Conservation (phyloP, 2,797 vertebrate species). For the Brachymystax lenok region DNA sequence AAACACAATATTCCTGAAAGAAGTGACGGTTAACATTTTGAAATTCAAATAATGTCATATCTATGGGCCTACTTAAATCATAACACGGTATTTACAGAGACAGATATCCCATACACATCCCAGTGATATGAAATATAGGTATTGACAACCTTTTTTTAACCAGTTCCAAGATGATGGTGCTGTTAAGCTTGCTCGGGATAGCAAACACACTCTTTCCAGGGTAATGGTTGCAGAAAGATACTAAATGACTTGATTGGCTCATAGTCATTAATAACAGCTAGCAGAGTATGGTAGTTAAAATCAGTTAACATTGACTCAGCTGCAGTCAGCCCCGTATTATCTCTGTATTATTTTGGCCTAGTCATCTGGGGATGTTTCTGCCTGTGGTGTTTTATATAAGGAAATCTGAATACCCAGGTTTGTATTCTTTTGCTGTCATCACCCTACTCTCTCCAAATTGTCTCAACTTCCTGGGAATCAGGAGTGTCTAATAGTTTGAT, state of each 20-base stretch:
- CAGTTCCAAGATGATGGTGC: background rate
- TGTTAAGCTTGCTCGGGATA: background rate
- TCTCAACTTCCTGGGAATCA: background rate
- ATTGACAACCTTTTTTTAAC: background rate
- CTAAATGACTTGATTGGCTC: background rate
- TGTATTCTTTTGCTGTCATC: background rate
- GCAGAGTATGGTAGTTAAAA: background rate
- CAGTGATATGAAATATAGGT: background rate
- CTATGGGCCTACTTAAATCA: background rate
- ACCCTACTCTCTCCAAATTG: background rate
- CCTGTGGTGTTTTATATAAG: background rate
- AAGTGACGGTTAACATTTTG: background rate
- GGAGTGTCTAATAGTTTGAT: background rate
- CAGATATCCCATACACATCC: background rate
- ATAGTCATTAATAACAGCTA: background rate
- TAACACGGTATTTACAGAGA: background rate
- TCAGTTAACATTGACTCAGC: background rate
- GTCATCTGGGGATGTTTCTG: background rate
- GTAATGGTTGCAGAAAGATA: background rate
- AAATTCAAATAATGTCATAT: slow-evolving; percentile 1
- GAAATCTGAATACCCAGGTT: background rate
- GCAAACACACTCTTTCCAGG: background rate
- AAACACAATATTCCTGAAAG: background rate
- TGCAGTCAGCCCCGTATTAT: background rate
- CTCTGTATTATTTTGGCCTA: background rate